phyloP scores from a whole-genome alignment of 2,797 vertebrate species.

The Trachops cirrhosus region DNA sequence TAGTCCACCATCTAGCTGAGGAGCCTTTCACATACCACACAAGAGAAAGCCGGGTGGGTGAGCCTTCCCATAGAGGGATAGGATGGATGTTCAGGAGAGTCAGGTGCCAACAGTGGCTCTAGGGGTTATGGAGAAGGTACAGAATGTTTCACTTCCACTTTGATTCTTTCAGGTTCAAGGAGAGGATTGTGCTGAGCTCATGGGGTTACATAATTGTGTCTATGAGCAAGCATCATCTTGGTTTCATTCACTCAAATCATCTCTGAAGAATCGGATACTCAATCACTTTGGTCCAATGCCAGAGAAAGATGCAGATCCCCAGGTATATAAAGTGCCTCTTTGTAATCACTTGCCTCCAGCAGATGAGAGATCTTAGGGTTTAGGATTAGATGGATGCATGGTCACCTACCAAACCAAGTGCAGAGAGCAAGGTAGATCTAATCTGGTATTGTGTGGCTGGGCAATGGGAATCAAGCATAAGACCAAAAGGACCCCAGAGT shows the following conservation, averaged over 20 bases:
- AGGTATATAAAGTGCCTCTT: conserved; percentile 78
- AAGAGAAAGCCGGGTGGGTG: neutral
- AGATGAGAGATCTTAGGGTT: neutral
- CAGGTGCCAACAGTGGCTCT: neutral
- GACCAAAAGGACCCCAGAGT: conserved; percentile 19
- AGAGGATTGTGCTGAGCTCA: conserved; percentile 81
- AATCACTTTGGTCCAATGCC: conserved; percentile 89
- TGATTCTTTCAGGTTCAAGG: conserved; percentile 84
- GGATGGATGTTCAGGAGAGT: neutral
- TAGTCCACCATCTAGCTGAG: neutral
- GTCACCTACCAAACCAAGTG: neutral
- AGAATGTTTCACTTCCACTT: neutral
- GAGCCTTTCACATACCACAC: neutral
- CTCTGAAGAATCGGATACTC: conserved; percentile 86
- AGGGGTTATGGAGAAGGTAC: neutral
- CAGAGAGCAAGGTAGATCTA: neutral
- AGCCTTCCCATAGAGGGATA: neutral
- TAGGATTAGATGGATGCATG: neutral
- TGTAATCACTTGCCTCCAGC: neutral
- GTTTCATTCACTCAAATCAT: conserved; percentile 86
- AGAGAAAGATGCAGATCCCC: conserved; percentile 86
- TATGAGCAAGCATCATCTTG: conserved; percentile 85
- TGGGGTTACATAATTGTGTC: conserved; percentile 84
- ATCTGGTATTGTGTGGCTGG: neutral
- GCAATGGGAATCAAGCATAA: neutral